A percentile compares a stretch with the other conserved stretches of the same genome.
These are phyloP conservation scores for Plectus sambesii DNA, from an alignment of 1,140 invertebrate species.

Conservation along the genomic window DNA sequence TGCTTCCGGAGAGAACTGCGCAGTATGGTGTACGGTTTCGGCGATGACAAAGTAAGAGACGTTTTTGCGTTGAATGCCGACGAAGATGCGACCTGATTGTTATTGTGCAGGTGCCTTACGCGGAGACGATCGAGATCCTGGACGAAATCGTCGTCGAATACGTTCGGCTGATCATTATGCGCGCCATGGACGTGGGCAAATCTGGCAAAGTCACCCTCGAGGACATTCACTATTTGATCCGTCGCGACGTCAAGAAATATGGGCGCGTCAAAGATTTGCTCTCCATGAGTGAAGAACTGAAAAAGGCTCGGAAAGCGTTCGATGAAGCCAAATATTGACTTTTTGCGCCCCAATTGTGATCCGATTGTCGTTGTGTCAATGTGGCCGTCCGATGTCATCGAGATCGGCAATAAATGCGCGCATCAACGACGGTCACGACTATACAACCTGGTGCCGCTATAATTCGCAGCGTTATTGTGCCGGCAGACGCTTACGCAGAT, in stretches of 20 bases:
- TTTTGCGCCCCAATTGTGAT: too few species aligned
- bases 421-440: too few species aligned
- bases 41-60: slow-evolving; percentile 11
- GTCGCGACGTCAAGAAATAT: slow-evolving; percentile 88
- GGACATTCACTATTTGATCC: slow-evolving; percentile 88
- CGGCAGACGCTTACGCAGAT: too few species aligned
- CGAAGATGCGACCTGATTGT: neutral
- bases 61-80: neutral
- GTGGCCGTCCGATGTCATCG: too few species aligned
- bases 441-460: too few species aligned
- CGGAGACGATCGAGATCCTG: slow-evolving; percentile 88
- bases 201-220: slow-evolving; percentile 87
- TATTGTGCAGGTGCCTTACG: slow-evolving; percentile 61
- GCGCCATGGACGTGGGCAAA: slow-evolving; percentile 83
- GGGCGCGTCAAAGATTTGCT: slow-evolving; percentile 81
- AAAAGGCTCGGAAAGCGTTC: slow-evolving; percentile 94
- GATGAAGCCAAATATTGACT: slow-evolving; percentile 87
- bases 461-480: too few species aligned
- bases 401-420: too few species aligned
- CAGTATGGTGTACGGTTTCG: slow-evolving; percentile 19
- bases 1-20: too few species aligned
- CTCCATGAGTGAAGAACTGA: slow-evolving; percentile 95
- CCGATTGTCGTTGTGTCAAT: too few species aligned
- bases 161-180: slow-evolving; percentile 51
- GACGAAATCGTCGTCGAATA: slow-evolving; percentile 95